These are phyloP conservation scores for Manis javanica DNA, from an alignment of 2,797 vertebrate species.

Conservation along the genomic window DNA sequence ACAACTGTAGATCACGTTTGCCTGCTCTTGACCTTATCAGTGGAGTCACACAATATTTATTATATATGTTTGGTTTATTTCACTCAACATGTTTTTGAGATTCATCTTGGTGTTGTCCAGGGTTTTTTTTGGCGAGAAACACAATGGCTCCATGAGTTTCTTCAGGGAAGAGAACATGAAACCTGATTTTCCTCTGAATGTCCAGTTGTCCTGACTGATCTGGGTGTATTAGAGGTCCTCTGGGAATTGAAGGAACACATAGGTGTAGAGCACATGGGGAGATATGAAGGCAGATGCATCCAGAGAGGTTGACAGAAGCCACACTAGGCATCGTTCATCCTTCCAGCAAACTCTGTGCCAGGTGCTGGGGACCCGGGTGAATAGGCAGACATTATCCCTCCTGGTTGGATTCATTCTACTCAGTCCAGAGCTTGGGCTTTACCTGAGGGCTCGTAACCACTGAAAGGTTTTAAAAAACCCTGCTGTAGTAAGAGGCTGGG, in stretches of 20 bases:
- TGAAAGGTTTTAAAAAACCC: background rate
- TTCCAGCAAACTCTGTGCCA: background rate
- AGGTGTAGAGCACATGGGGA: background rate
- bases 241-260: background rate
- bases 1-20: background rate
- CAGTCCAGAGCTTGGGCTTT: background rate
- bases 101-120: background rate
- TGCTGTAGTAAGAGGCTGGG: background rate
- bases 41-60: background rate
- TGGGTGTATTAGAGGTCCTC: background rate
- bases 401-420: background rate
- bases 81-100: background rate
- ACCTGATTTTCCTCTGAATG: background rate
- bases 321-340: background rate
- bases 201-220: background rate
- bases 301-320: background rate
- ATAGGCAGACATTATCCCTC: background rate
- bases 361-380: background rate
- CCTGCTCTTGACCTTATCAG: background rate
- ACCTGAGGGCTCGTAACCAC: background rate
- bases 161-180: background rate
- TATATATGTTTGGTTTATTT: background rate
- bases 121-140: background rate
- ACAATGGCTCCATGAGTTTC: background rate
- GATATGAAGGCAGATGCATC: background rate